Evolutionary conservation across 2,888 invertebrate species (phyloP).

Genomic region (Cataglyphis livida): DNA sequence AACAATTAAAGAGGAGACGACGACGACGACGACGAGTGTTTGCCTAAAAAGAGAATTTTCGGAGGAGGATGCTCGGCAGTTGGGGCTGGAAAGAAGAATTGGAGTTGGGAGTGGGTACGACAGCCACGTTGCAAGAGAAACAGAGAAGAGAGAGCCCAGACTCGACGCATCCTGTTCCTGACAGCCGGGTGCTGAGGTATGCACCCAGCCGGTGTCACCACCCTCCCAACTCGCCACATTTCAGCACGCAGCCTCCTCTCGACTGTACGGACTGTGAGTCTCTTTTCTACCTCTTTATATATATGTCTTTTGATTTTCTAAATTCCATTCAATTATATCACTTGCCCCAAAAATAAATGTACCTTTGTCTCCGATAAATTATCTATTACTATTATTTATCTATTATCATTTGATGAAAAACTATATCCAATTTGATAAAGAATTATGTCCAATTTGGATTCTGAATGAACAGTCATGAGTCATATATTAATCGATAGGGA

Average conservation of each 20-base stretch:
- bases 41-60: conserved; percentile 79
- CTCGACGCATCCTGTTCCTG: conserved; percentile 83
- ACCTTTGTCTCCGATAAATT: neutral
- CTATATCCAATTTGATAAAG: neutral
- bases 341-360: neutral
- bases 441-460: too few relatives aligned
- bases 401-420: neutral
- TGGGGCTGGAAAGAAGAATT: conserved; percentile 83
- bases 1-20: conserved; percentile 76
- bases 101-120: conserved; percentile 82
- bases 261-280: conserved; percentile 84
- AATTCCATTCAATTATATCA: neutral
- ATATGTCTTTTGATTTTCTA: neutral
- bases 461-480: too few relatives aligned
- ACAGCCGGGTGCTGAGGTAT: conserved; percentile 85
- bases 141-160: conserved; percentile 81
- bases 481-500: too few relatives aligned
- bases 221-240: conserved; percentile 82
- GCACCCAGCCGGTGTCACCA: conserved; percentile 84
- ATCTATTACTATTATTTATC: neutral
- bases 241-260: conserved; percentile 83
- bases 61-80: conserved; percentile 85
- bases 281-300: neutral
- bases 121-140: conserved; percentile 77
- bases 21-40: conserved; percentile 76